phyloP scores from a whole-genome alignment of 2,113 vertebrate genomes.

The Siniperca chuatsi region DNA sequence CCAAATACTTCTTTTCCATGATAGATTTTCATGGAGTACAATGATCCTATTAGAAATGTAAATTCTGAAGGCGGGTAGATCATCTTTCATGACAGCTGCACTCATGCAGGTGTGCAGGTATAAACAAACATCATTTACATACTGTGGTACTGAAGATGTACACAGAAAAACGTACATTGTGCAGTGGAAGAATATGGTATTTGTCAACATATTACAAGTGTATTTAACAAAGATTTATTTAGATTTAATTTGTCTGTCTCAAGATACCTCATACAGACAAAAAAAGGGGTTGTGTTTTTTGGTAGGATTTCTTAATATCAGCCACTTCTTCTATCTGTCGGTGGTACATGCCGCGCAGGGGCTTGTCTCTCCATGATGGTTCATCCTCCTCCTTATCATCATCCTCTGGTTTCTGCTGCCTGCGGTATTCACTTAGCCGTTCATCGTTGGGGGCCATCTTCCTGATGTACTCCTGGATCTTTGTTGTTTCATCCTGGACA shows the following conservation, averaged over 20 bases:
- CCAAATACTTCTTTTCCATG: neutral
- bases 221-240: neutral
- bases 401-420: no score
- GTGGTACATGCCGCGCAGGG: no score
- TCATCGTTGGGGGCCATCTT: no score
- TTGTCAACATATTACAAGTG: neutral
- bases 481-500: no score
- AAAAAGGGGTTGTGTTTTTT: neutral
- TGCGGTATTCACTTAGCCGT: no score
- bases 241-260: neutral
- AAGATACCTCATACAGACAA: neutral
- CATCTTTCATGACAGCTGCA: conserved; percentile 22
- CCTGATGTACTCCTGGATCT: no score
- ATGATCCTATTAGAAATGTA: conserved; percentile 47
- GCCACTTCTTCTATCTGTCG: no score
- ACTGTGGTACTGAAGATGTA: neutral
- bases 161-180: neutral
- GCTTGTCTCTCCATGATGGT: no score
- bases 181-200: neutral
- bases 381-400: no score
- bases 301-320: no score
- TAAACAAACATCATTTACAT: conserved; percentile 44
- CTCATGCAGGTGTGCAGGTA: conserved; percentile 17
- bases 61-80: conserved; percentile 33
- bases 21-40: conserved; percentile 10